Evolutionary conservation across 1,140 invertebrate genomes (phyloP).

Genomic region (Orchesella cincta): DNA sequence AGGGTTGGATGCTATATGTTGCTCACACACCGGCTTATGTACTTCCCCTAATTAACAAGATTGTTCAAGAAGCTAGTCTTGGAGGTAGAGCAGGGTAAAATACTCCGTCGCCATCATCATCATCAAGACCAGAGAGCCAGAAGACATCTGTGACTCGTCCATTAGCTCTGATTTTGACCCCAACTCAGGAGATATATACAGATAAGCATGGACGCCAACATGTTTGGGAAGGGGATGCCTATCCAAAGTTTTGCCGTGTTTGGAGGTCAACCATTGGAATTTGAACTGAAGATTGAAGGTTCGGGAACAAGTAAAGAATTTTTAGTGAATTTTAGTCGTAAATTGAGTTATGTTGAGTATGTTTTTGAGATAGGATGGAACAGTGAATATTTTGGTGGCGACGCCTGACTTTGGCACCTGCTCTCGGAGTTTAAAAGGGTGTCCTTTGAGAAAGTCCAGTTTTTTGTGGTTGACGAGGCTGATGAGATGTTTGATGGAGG

Average conservation of each 20-base stretch:
- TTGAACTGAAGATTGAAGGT: not conserved
- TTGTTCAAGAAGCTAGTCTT: conserved; percentile 57
- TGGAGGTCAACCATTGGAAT: not conserved
- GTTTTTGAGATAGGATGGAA: not conserved
- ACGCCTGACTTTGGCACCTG: conserved; percentile 89
- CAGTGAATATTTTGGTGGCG: conserved; percentile 65
- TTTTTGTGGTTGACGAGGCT: conserved; percentile 90
- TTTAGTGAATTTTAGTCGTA: too few species aligned
- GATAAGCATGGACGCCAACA: conserved; percentile 81
- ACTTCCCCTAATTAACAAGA: conserved; percentile 78
- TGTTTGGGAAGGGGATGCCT: conserved; percentile 69
- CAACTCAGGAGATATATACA: conserved; percentile 88
- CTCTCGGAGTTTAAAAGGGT: conserved; percentile 68
- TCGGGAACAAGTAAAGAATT: not conserved
- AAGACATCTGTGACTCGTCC: conserved; percentile 62
- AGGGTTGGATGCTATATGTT: conserved; percentile 89
- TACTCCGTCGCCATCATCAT: not conserved
- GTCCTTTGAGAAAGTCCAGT: conserved; percentile 71
- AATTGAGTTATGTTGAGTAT: not conserved
- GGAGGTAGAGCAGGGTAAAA: not conserved
- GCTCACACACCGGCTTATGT: conserved; percentile 96
- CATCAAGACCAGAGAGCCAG: conserved; percentile 54
- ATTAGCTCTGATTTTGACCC: conserved; percentile 77
- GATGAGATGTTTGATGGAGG: conserved; percentile 95
- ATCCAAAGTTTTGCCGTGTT: not conserved